Conservation (phyloP, 2,888 invertebrate genomes). For the Eulithis prunata region DNA sequence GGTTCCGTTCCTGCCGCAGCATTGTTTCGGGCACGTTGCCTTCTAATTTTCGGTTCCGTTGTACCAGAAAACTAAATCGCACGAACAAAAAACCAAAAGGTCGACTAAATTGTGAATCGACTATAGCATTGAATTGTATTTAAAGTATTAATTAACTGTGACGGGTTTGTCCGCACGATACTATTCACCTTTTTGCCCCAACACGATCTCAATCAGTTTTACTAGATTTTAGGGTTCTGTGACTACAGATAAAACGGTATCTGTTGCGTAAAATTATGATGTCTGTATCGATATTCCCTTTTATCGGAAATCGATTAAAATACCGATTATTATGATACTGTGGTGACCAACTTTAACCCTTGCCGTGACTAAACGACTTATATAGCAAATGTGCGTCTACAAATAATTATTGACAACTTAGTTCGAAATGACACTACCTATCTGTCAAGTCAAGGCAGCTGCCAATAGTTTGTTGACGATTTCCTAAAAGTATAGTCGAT, state of each 20-base stretch:
- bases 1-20: slow-evolving; percentile 23
- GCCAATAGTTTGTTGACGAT: no score
- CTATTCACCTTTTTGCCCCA: slow-evolving; percentile 68
- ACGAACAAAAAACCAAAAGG: slow-evolving; percentile 59
- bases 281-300: no score
- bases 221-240: slow-evolving; percentile 46
- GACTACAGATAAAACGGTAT: neutral
- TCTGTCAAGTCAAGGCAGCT: no score
- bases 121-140: slow-evolving; percentile 74
- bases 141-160: slow-evolving; percentile 77
- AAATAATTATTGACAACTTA: no score
- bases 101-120: slow-evolving; percentile 54
- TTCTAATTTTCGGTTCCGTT: slow-evolving; percentile 60
- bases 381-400: no score
- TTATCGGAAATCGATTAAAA: no score
- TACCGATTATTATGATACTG: no score
- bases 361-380: no score
- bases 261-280: no score
- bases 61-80: slow-evolving; percentile 66
- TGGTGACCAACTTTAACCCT: no score
- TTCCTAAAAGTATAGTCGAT: no score
- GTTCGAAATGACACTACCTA: no score
- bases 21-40: slow-evolving; percentile 73
- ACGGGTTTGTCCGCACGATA: slow-evolving; percentile 56
- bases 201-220: slow-evolving; percentile 67